Evolutionary conservation across 2,888 invertebrate genomes (phyloP), one percentile per base, ranked within the genome.

Genomic region (Drosophila imparisetae): DNA sequence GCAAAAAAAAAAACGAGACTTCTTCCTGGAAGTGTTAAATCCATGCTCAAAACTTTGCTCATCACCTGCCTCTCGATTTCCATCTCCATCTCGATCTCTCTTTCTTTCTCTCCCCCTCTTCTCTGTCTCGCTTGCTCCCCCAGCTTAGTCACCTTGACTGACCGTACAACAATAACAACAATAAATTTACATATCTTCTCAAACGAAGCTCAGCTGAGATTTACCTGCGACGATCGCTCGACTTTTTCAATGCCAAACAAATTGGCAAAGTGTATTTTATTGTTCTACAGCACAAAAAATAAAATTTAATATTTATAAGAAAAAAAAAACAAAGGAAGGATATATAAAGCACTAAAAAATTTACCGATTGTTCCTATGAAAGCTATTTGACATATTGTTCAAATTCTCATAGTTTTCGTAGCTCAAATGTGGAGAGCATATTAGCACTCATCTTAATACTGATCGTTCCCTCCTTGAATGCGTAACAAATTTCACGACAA

Each of bases 21-120:
- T 82, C 83, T 84, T 90, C 84, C 90, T 84, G 88, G 76, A 84
- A 89, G 85, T 86, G 81, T 68, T 86, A 78, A 70, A 63, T 55
- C 65, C 65, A 55, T 75, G 65, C 32, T 40, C 61, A 61, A 58
- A 66, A 60, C 52, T 69, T 45, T 58, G 61, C 50, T 59, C 60
- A 71, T 66, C 77, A 75, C 84, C 75, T 78, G 80, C 78, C 73
- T 81, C 65, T 52, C 72, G 70, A 71, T 66, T 69, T 72, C 59
- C 48, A 60, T 13, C 21, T 21, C 42, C 0, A 40, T 62, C 53
- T 66, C 32, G 30, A 60, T 65, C 62, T 30, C 11, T 1, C 42
- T 13, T 30, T 52, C 11, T 30, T 2, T 15, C 66, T 67, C 65
- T 50, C 65, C 69, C 68, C 60, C 69, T 80, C 54, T 42, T 18